Percentiles rank a stretch among this genome's conserved stretches.
phyloP scores from a whole-genome alignment of 2,888 invertebrate genomes.

The Helicoverpa assulta region DNA sequence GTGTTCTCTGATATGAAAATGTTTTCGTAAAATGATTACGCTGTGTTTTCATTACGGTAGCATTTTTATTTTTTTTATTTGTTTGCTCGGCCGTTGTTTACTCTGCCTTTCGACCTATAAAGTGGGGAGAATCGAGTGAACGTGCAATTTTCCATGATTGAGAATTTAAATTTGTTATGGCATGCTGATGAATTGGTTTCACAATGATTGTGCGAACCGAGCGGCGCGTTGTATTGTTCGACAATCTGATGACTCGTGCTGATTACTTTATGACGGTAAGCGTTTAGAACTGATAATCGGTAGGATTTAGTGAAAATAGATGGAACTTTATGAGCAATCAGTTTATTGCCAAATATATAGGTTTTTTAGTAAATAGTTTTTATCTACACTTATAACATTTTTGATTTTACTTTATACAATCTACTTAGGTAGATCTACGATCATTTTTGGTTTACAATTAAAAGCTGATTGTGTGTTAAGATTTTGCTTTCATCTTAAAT shows the following conservation, averaged over 20 bases:
- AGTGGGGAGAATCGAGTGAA: conserved; percentile 72
- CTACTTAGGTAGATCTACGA: no score
- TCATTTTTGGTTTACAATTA: no score
- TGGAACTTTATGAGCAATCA: no score
- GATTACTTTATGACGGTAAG: conserved; percentile 7
- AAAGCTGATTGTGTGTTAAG: no score
- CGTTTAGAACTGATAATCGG: background rate
- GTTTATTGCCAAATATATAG: no score
- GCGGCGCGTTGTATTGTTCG: conserved; percentile 32
- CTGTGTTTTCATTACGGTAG: conserved; percentile 69
- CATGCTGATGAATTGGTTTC: conserved; percentile 77
- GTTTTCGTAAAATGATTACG: conserved; percentile 65
- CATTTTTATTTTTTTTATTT: conserved; percentile 68
- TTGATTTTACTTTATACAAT: no score
- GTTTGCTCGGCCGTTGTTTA: conserved; percentile 71
- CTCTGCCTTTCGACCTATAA: conserved; percentile 71
- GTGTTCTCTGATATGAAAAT: conserved; percentile 21
- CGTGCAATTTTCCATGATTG: conserved; percentile 81
- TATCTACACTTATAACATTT: no score
- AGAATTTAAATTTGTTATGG: conserved; percentile 77
- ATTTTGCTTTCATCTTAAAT: no score
- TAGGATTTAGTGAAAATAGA: background rate
- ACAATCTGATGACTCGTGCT: conserved; percentile 16
- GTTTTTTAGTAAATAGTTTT: no score
- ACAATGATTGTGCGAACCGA: conserved; percentile 64